Evolutionary conservation across 2,888 invertebrate genomes (phyloP).

Genomic region (Andrena haemorrhoa): DNA sequence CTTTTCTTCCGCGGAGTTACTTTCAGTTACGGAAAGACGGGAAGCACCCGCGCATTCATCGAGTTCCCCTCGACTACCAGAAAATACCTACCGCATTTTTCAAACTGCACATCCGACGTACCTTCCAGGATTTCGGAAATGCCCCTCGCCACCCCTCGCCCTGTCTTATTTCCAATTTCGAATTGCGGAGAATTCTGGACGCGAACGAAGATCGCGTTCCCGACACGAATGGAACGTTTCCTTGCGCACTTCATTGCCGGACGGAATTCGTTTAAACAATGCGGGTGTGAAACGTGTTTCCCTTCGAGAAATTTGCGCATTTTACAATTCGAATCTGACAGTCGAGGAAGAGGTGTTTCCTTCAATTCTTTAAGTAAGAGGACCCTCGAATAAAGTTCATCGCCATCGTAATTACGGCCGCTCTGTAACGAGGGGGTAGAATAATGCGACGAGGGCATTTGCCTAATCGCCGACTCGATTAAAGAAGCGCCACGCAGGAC

Average conservation of each 20-base stretch:
- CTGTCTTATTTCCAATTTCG: slow-evolving; percentile 23
- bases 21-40: not conserved
- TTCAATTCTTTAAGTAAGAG: no score
- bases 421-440: not conserved
- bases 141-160: slow-evolving; percentile 1
- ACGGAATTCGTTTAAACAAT: slow-evolving; percentile 10
- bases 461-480: slow-evolving; percentile 33
- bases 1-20: not conserved
- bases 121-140: slow-evolving; percentile 30
- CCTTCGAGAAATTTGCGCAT: not conserved
- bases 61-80: not conserved
- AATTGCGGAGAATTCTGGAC: slow-evolving; percentile 6
- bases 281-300: not conserved
- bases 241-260: not conserved
- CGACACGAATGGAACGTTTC: not conserved
- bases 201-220: slow-evolving; percentile 17
- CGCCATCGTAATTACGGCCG: not conserved
- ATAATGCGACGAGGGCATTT: not conserved
- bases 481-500: not conserved
- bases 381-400: not conserved
- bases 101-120: slow-evolving; percentile 22
- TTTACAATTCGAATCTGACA: not conserved
- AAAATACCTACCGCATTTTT: slow-evolving; percentile 25
- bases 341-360: no score
- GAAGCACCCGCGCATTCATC: not conserved